These are phyloP conservation scores for Acanthornis magna DNA, from an alignment of 2,797 vertebrate genomes.

Conservation along the genomic window DNA sequence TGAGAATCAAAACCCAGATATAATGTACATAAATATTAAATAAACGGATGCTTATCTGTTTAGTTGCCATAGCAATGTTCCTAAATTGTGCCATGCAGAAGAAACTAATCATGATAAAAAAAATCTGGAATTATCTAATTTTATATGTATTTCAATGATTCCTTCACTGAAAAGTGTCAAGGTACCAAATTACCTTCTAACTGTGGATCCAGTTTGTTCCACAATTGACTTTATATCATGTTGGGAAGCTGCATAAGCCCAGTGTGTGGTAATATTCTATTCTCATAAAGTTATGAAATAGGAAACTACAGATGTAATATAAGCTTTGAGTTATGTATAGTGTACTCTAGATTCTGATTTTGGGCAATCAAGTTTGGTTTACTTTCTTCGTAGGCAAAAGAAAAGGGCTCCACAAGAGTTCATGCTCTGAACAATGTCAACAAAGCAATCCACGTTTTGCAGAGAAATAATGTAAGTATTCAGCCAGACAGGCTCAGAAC, in stretches of 20 bases:
- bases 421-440: slow-evolving; percentile 99
- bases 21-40: neutral
- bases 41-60: neutral
- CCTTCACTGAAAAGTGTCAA: neutral
- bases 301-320: neutral
- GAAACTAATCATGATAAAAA: neutral
- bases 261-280: neutral
- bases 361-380: slow-evolving; percentile 33
- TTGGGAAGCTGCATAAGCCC: neutral
- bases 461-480: slow-evolving; percentile 95
- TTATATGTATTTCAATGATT: neutral
- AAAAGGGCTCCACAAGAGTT: slow-evolving; percentile 93
- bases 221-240: neutral
- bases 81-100: neutral
- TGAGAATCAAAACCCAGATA: neutral
- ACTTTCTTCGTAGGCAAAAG: slow-evolving; percentile 86
- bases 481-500: neutral
- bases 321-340: neutral
- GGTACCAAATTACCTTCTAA: neutral
- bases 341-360: neutral
- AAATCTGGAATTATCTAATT: neutral
- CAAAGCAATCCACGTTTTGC: slow-evolving; percentile 91
- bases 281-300: neutral
- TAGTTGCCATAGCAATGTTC: slow-evolving; percentile 10
- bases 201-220: neutral